Evolutionary conservation across 2,797 vertebrate genomes (phyloP), one percentile per base, ranked within the genome.

Genomic region (Mallotus villosus): DNA sequence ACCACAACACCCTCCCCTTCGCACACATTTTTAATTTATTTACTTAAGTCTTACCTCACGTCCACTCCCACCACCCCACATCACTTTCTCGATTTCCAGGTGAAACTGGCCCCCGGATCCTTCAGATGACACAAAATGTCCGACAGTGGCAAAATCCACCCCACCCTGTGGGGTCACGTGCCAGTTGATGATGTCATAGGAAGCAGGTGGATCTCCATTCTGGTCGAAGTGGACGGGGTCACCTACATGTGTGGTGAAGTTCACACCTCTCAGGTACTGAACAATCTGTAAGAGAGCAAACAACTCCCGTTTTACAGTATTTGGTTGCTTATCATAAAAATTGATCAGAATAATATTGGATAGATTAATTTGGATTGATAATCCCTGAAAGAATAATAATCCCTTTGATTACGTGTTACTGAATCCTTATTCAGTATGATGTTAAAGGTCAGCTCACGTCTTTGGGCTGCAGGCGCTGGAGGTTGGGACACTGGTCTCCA

Each of bases 181-280:
- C 84, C 89, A 90, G 82, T 85, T 87, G 70, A 90, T 81, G 57
- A 89, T 86, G 77, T 89, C 87, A 46, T 84, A 83, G 5, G 79
- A 84, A 60, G 82, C 85, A 68, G 75, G 78, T 19, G 81, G 72
- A 69, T 82, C 71, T 34, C 79, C 80, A 4, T 88, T 87, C 32
- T 84, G 62, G 67, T 85, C 83, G 69, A 86, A 90, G 59, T 84
- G 72, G 24, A 88, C 75, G 19, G n/a, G 53, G 32, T 91, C 85
- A 49, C 83, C 87, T 22, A 87, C 58, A 68, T 78, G 82, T 71
- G 82, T 88, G 71, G 78, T 85, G 58, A 86, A 89, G 76, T 88
- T 84, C 24, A 88, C 82, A 64, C 69, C 8, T 25, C 76, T 75
- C 9, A 89, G 68, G 68, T 87, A 88, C 57, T 84, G 70, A 32